Conservation (phyloP, 2,113 vertebrate genomes). For the Dromas ardeola region DNA sequence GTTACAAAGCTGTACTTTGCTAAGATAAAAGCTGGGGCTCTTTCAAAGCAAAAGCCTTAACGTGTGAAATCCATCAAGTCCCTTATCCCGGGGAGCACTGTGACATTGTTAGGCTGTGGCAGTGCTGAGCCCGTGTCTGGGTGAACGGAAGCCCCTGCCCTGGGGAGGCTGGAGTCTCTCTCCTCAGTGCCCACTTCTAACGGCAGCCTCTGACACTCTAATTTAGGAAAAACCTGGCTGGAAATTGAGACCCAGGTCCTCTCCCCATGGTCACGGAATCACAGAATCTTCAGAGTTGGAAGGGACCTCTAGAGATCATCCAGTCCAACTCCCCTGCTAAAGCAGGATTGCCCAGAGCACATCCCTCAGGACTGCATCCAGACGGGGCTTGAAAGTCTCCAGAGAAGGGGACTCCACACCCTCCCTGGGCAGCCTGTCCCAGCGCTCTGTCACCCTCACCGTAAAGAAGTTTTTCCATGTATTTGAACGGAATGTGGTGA, state of each 20-base stretch:
- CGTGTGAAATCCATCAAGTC: constrained; percentile 56
- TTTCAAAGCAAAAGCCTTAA: constrained; percentile 63
- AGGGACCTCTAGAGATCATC: too few relatives aligned
- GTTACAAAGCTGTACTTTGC: constrained; percentile 64
- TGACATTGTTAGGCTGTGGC: not conserved
- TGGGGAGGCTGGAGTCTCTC: not conserved
- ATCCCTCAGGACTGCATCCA: too few relatives aligned
- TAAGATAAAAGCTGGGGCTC: constrained; percentile 62
- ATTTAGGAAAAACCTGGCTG: not conserved
- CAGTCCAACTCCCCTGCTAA: too few relatives aligned
- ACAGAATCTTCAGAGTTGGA: too few relatives aligned
- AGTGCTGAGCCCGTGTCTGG: not conserved
- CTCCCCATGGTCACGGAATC: not conserved
- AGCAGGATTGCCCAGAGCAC: too few relatives aligned
- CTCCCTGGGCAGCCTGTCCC: too few relatives aligned
- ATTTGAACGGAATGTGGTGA: too few relatives aligned
- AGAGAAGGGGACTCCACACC: too few relatives aligned
- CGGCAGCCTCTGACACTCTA: not conserved
- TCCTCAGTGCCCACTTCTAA: not conserved
- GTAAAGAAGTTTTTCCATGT: too few relatives aligned
- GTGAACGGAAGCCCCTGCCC: not conserved
- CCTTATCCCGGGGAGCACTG: not conserved
- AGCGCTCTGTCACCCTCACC: too few relatives aligned
- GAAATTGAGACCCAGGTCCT: not conserved
- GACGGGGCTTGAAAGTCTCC: too few relatives aligned